Percentiles rank a stretch among this genome's conserved stretches.
phyloP scores from a whole-genome alignment of 2,797 vertebrate genomes.

The Premnoplex brunnescens region DNA sequence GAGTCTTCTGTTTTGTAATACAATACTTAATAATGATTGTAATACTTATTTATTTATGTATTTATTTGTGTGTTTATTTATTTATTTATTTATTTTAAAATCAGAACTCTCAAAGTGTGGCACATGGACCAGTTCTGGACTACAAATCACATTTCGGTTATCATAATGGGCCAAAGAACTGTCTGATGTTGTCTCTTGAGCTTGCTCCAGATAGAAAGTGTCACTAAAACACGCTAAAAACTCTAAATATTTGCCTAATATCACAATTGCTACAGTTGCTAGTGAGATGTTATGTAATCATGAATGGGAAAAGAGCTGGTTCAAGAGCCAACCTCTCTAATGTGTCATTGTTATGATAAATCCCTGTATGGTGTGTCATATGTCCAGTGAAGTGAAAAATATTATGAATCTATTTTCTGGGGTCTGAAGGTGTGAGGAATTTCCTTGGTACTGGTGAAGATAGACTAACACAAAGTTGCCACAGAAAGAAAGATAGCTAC shows the following conservation, averaged over 20 bases:
- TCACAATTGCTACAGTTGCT: background rate
- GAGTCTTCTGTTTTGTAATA: background rate
- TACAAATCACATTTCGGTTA: background rate
- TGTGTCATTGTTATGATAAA: background rate
- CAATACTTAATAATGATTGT: background rate
- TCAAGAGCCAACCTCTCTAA: background rate
- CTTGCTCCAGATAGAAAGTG: background rate
- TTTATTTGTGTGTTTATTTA: too few relatives aligned
- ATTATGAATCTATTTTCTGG: constrained; percentile 2
- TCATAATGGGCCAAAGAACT: background rate
- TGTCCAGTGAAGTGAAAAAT: constrained; percentile 13
- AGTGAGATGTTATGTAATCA: background rate
- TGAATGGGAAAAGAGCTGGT: background rate
- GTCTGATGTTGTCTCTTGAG: background rate
- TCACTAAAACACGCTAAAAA: background rate
- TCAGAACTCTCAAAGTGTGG: background rate
- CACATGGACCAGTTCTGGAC: background rate
- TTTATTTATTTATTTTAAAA: background rate
- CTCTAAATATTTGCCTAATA: background rate
- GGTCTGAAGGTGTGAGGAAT: background rate
- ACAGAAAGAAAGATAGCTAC: background rate
- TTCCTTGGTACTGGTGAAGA: background rate
- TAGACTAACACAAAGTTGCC: background rate
- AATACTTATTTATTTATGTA: background rate
- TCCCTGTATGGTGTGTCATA: background rate